These are phyloP conservation scores for Prenolepis imparis DNA, from an alignment of 2,888 invertebrate genomes.

Conservation along the genomic window DNA sequence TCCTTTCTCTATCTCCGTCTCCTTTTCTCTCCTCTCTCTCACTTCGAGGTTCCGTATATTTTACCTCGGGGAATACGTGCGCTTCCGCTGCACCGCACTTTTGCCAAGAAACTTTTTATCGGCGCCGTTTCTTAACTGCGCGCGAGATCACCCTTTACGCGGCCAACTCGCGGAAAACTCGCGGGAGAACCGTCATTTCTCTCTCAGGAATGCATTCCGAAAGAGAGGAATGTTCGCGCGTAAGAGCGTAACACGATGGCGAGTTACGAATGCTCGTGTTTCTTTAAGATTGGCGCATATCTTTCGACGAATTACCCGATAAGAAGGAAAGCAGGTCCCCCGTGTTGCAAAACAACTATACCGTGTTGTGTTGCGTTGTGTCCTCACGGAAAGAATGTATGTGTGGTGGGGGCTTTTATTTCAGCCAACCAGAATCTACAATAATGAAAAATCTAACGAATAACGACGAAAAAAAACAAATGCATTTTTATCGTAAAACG, in stretches of 20 bases:
- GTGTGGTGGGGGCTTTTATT: not conserved
- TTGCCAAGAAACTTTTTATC: constrained; percentile 66
- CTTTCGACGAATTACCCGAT: not conserved
- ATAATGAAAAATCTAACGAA: constrained; percentile 9
- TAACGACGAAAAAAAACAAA: constrained; percentile 10
- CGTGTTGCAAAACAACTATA: constrained; percentile 4
- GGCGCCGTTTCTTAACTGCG: constrained; percentile 54
- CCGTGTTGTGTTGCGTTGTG: not conserved
- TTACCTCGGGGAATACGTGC: constrained; percentile 59
- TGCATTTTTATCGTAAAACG: not conserved
- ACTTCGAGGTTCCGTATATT: constrained; percentile 41
- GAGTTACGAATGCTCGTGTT: constrained; percentile 20
- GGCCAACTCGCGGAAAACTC: constrained; percentile 35
- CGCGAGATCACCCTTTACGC: constrained; percentile 46
- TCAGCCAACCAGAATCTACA: not conserved
- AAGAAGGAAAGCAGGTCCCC: not conserved
- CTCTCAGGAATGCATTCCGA: constrained; percentile 14
- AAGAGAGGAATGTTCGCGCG: not conserved
- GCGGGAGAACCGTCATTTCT: constrained; percentile 50
- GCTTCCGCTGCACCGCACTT: constrained; percentile 45
- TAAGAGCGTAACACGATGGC: constrained; percentile 7
- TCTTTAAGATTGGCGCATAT: constrained; percentile 27
- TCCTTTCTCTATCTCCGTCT: not conserved
- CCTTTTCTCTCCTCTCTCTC: not conserved
- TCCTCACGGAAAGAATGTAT: not conserved